Base-by-base conservation (phyloP, 2,888 invertebrate species). In the Auanema sp. region DNA sequence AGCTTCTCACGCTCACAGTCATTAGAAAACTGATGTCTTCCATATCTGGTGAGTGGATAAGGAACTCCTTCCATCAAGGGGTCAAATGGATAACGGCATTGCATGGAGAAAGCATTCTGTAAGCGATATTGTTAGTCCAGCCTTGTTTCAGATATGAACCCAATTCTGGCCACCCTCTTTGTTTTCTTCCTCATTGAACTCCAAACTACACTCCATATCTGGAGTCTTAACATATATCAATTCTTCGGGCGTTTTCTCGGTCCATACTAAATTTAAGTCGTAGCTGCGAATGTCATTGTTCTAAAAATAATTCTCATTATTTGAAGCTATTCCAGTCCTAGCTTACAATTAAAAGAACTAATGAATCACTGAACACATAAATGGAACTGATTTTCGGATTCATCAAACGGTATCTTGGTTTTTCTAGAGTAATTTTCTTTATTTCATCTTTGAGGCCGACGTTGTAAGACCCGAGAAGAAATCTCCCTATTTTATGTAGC, bases 241-340 rank as follows among this genome's bases (percentile, higher is more conserved):
- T 16, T 42, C 42, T 10, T 60, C 60, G 10, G 33, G 3, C 33
- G 51, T 43, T 14, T 10, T 14, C 23, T 52, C 60, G 1, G 41
- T 18, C 60, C 60, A 60, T n/a, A 60, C 60, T 43, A 60, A 60
- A 14, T 51, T 21, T 11, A 60, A 18, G 12, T 52, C 52, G 51
- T 40, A 60, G 14, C 14, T 12, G 12, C 52, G 25, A 10, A 42
- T 18, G 1, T 21, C 21, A 6, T n/a, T 51, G 33, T 33, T 33
- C 33, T 33, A 5, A 33, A 33, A 33, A 33, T 33, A 33, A 8
- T 5, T 5, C 4, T 5, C 33, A 33, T 33, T 33, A 8, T 33
- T 8, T 33, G 4, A 33, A 33, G 33, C 33, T 33, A 33, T 33
- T 33, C 4, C 3, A 47, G 21, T 47, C 6, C 16, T 10, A 18